Evolutionary conservation across 2,888 invertebrate genomes (phyloP).

Genomic region (Drosophila antonietae): DNA sequence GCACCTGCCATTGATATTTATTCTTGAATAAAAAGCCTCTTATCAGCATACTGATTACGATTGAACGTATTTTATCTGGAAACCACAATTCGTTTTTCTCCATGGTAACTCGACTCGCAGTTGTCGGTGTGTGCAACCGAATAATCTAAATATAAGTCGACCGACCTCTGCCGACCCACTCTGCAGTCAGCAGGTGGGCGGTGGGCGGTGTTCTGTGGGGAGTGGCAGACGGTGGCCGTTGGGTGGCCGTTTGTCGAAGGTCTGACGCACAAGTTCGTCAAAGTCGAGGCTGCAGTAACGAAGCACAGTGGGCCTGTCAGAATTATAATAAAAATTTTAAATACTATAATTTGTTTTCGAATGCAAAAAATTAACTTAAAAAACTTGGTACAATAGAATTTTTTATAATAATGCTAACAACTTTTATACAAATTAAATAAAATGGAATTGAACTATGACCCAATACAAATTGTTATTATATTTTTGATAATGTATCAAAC

Average conservation of each 20-base stretch:
- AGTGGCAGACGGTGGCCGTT: background rate
- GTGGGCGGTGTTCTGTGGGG: background rate
- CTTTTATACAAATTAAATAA: too few species aligned
- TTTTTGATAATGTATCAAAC: background rate
- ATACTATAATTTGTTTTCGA: too few species aligned
- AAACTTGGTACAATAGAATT: too few species aligned
- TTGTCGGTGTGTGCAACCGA: constrained; percentile 26
- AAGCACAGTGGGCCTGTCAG: constrained; percentile 21
- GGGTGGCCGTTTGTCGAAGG: constrained; percentile 11
- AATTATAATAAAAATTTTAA: background rate
- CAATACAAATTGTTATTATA: background rate
- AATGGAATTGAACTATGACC: background rate
- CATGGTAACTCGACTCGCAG: constrained; percentile 8
- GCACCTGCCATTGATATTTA: background rate
- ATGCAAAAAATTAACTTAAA: too few species aligned
- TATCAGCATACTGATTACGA: constrained; percentile 10
- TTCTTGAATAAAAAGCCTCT: constrained; percentile 1
- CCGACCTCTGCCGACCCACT: constrained; percentile 5
- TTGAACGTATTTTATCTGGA: constrained; percentile 3
- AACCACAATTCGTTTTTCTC: background rate
- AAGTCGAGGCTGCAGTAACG: constrained; percentile 51
- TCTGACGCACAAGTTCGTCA: constrained; percentile 54
- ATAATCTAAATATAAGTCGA: constrained; percentile 33
- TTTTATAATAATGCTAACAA: too few species aligned
- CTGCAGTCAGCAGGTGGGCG: background rate